A percentile compares a stretch with the other conserved stretches of the same genome.
phyloP scores from a whole-genome alignment of 2,888 invertebrate species.

The Notodonta ziczac region DNA sequence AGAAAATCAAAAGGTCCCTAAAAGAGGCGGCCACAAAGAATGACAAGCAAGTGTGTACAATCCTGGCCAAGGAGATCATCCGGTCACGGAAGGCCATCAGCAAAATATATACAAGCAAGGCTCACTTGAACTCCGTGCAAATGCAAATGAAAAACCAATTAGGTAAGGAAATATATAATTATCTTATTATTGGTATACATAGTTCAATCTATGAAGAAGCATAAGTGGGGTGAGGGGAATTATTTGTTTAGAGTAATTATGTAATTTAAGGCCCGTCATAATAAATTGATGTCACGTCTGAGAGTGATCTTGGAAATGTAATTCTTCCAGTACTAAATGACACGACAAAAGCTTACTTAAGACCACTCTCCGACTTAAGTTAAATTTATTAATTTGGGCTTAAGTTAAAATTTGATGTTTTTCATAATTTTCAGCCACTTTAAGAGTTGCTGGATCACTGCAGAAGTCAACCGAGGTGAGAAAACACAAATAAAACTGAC shows the following conservation, averaged over 20 bases:
- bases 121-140: conserved; percentile 97
- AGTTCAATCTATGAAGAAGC: no score
- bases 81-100: conserved; percentile 93
- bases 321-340: no score
- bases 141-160: conserved; percentile 99
- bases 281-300: no score
- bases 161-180: conserved; percentile 76
- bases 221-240: no score
- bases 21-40: conserved; percentile 98
- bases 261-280: no score
- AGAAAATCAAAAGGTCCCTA: conserved; percentile 96
- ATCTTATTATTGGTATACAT: no score
- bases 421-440: conserved; percentile 87
- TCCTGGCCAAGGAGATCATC: conserved; percentile 97
- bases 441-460: conserved; percentile 96
- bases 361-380: no score
- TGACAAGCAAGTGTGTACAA: conserved; percentile 96
- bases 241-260: no score
- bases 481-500: no score
- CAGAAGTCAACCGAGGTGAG: conserved; percentile 97
- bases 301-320: no score
- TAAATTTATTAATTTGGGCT: no score
- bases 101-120: conserved; percentile 98
- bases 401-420: not conserved
- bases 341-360: no score